These are phyloP conservation scores for Cyanoderma ruficeps DNA, from an alignment of 2,113 vertebrate genomes.

Conservation along the genomic window DNA sequence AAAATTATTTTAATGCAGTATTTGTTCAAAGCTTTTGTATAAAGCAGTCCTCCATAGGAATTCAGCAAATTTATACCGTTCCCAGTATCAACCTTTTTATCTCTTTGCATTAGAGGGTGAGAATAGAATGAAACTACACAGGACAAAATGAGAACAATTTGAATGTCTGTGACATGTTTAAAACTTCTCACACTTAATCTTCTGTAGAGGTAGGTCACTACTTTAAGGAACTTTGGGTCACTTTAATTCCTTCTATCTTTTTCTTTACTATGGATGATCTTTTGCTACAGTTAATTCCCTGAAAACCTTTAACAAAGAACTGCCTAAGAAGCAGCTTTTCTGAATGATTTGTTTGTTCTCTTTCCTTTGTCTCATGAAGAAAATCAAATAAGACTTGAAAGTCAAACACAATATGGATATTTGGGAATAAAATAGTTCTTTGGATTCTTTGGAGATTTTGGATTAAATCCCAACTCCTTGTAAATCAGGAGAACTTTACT, in stretches of 20 bases:
- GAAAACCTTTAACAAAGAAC: not conserved
- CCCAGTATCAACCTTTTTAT: not conserved
- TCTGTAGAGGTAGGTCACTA: not conserved
- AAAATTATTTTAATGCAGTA: not conserved
- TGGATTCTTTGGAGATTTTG: not conserved
- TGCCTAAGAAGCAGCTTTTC: not conserved
- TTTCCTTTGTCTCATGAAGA: not conserved
- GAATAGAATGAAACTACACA: not conserved
- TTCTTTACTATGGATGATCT: not conserved
- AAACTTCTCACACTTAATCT: not conserved
- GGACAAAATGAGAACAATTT: not conserved
- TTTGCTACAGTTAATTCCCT: not conserved
- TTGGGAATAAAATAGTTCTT: not conserved
- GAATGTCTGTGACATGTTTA: not conserved
- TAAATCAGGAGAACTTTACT: not conserved
- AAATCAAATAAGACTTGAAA: not conserved
- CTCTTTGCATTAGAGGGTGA: not conserved
- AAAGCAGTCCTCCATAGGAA: not conserved
- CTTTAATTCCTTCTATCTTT: not conserved
- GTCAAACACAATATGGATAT: not conserved
- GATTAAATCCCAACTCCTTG: not conserved
- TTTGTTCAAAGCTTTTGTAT: not conserved
- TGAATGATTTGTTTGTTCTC: not conserved
- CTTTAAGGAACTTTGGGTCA: not conserved
- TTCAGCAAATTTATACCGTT: not conserved